Base-by-base conservation (phyloP, 2,113 vertebrate species). In the Siphamia tubifer region DNA sequence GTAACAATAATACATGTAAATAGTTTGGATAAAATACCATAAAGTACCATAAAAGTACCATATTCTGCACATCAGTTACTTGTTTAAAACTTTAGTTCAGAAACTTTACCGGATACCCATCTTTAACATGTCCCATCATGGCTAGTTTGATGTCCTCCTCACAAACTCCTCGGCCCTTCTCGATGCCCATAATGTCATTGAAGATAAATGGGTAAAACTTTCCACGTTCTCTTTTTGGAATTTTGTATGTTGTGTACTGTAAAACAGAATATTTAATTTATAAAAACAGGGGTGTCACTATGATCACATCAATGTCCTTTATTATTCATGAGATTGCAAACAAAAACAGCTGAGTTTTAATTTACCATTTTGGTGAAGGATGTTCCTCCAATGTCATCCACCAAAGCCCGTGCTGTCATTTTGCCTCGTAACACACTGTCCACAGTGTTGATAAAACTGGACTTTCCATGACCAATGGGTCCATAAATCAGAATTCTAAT, bases 381-480 rank as follows among this genome's bases (percentile, higher is more conserved):
- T 0, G 2, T 1, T 0, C 0, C 1, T n/a, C 0, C 0, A 0
- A 2, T 2, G 3, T 38, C 13, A 43, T 82, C 70, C 9, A 23
- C 1, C n/a, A 2, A 0, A 27, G 28, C 76, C 21, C 6, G 40
- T 13, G 0, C 8, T 6, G 34, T 12, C 2, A 82, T 0, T 48
- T 31, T 43, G 2, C 34, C 43, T 36, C 51, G 34, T 19, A 75
- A 55, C 49, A 32, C 13, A 2, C 21, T 79, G 4, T 75, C 52
- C 3, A 84, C 81, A 35, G 83, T 66, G 43, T 82, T 82, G 45
- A 88, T 55, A 63, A 88, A 84, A 13, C 75, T 81, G 24, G 84
- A 84, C 31, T 80, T 84, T 1, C 81, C 84, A 24, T 55, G 27
- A 19, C 70, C 65, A 5, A 9, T 5, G 1, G 17, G 67, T 6